Base-by-base conservation (phyloP, 2,797 vertebrate genomes). In the Melanogrammus aeglefinus region DNA sequence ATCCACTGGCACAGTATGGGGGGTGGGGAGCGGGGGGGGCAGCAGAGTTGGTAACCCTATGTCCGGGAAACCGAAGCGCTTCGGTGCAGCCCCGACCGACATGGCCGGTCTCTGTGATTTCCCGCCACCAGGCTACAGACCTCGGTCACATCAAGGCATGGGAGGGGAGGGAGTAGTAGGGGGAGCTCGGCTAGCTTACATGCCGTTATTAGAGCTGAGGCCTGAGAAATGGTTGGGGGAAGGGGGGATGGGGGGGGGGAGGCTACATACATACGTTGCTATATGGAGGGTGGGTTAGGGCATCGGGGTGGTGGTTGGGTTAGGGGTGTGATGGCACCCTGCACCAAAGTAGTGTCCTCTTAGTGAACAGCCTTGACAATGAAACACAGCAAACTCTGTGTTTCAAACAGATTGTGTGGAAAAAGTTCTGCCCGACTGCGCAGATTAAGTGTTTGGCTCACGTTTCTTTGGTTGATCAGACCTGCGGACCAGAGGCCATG, bases 241-340 rank as follows among this genome's bases (percentile, higher is more conserved):
- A 33, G 31, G 2, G 66, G 80, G 73, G 21, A 39, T 63, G 72
- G 77, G 70, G 72, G 80, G 81, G 36, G 41, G n/a, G 47, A 41
- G 73, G 75, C 74, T 81, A 69, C 77, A 87, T 71, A 80, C 74
- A 75, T 24, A 76, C 12, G 13, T 39, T 9, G 16, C 38, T 75
- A 4, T 16, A 51, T 57, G 47, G 16, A 18, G 47, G n/a, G n/a
- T 24, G 57, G 57, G n/a, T 63, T 63, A 63, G 57, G 57, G 21
- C n/a, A 63, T 24, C n/a, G 57, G 57, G 57, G 57, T n/a, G 57
- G n/a, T 63, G 57, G 51, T n/a, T 21, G 16, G 16, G 51, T 57
- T 18, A 57, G 51, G 51, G 21, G 51, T 18, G 13, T 51, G 21
- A 51, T 16, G 44, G 44, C 16, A 18, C 44, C 13, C 44, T 51